Evolutionary conservation across 2,888 invertebrate species (phyloP).

Genomic region (Malthinus seriepunctatus): DNA sequence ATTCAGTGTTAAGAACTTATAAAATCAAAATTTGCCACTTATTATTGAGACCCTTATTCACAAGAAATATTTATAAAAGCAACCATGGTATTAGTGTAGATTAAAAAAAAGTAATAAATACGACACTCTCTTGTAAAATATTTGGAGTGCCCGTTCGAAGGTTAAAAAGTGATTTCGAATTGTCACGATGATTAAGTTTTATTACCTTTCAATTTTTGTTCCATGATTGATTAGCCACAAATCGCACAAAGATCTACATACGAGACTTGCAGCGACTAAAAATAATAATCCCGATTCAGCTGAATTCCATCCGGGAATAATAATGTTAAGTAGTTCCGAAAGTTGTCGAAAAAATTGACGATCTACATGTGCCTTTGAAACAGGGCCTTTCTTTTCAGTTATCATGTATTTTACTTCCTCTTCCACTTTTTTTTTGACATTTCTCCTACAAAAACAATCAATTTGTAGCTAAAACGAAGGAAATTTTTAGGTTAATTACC

Average conservation of each 20-base stretch:
- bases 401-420: slow-evolving; percentile 81
- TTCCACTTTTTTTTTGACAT: slow-evolving; percentile 60
- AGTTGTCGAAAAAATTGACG: slow-evolving; percentile 74
- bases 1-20: no score
- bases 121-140: no score
- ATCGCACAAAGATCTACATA: slow-evolving; percentile 92
- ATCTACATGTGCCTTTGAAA: slow-evolving; percentile 76
- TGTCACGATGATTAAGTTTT: no score
- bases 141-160: no score
- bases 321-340: slow-evolving; percentile 68
- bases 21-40: no score
- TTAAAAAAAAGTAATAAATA: no score
- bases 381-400: slow-evolving; percentile 65
- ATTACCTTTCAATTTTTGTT: slow-evolving; percentile 88
- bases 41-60: no score
- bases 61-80: no score
- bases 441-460: slow-evolving; percentile 51
- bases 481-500: slow-evolving; percentile 35
- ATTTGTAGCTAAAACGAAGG: not conserved
- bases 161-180: no score
- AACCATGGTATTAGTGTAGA: no score
- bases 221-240: slow-evolving; percentile 97
- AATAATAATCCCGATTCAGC: slow-evolving; percentile 74
- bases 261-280: slow-evolving; percentile 77
- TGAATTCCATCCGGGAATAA: slow-evolving; percentile 79